Evolutionary conservation across 2,797 vertebrate species (phyloP), one percentile per base, ranked within the genome.

Genomic region (Spatula clypeata): DNA sequence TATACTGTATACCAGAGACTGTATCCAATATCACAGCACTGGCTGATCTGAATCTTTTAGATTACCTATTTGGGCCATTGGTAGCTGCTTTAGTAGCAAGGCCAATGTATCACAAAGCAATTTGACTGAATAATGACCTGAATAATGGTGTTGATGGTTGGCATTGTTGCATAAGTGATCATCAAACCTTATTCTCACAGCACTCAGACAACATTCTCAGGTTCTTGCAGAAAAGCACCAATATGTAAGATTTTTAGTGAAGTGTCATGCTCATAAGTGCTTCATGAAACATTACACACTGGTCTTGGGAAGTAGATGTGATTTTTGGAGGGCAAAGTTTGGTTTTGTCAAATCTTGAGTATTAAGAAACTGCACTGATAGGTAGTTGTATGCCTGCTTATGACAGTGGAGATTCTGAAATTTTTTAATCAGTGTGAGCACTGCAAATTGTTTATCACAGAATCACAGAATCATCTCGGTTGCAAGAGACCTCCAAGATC

Each of bases 351-450:
- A 21, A 3, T 72, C 26, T 38, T 76, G 9, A 34, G 11, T 54
- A 9, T 13, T 81, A 24, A 4, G 4, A 65, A 19, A 44, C 38
- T 4, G 5, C 34, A 38, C 5, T 55, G 21, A 36, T 79, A 42
- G 0, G 0, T 17, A 76, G 7, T 3, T 76, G 9, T 38, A 24
- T 53, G 27, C 5, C 27, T 72, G 9, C 11, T 69, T 76, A n/a
- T 51, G 26, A 42, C 16, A 45, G 1, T 38, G 17, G 31, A 69
- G 19, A 61, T 86, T 69, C 65, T 61, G 36, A 75, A 38, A 34
- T 62, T 36, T 91, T 65, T 61, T 12, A 36, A 13, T 70, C 11
- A 18, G 17, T 54, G 17, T 44, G 36, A 21, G 49, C 23, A 12
- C 17, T 20, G 45, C 11, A 86, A 8, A 34, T 76, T 57, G 5